These are phyloP conservation scores for Liopterus haemorrhoidalis DNA, from an alignment of 2,888 invertebrate genomes.

Conservation along the genomic window DNA sequence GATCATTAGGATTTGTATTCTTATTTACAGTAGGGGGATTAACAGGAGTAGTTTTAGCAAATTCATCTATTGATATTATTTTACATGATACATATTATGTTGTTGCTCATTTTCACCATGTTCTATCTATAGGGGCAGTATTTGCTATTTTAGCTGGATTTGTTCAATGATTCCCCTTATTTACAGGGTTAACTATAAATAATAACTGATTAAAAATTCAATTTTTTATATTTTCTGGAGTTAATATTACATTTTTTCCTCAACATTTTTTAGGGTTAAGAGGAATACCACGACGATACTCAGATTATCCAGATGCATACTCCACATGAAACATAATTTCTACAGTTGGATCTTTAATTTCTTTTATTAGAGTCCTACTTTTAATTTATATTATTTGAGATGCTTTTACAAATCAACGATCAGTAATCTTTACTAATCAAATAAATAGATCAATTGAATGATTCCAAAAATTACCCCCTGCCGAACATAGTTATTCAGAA, in stretches of 20 bases:
- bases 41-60: conserved; percentile 63
- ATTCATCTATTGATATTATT: conserved; percentile 70
- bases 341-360: conserved; percentile 61
- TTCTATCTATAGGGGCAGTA: conserved; percentile 71
- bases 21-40: conserved; percentile 71
- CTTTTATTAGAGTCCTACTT: conserved; percentile 52
- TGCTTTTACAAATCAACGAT: conserved; percentile 51
- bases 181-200: conserved; percentile 58
- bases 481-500: conserved; percentile 57
- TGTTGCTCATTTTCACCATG: conserved; percentile 78
- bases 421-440: conserved; percentile 49
- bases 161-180: conserved; percentile 63
- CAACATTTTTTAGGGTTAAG: conserved; percentile 68
- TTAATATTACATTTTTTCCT: conserved; percentile 76
- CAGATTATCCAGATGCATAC: conserved; percentile 64
- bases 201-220: conserved; percentile 58
- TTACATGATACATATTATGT: conserved; percentile 81
- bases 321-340: conserved; percentile 62
- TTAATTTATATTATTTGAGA: conserved; percentile 60
- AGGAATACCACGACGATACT: conserved; percentile 71
- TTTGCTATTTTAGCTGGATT: conserved; percentile 72
- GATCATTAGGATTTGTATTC: conserved; percentile 70
- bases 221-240: conserved; percentile 70
- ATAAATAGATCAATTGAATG: conserved; percentile 57
- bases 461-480: conserved; percentile 52